phyloP scores from a whole-genome alignment of 2,888 invertebrate species.

The Aleiodes testaceus region DNA sequence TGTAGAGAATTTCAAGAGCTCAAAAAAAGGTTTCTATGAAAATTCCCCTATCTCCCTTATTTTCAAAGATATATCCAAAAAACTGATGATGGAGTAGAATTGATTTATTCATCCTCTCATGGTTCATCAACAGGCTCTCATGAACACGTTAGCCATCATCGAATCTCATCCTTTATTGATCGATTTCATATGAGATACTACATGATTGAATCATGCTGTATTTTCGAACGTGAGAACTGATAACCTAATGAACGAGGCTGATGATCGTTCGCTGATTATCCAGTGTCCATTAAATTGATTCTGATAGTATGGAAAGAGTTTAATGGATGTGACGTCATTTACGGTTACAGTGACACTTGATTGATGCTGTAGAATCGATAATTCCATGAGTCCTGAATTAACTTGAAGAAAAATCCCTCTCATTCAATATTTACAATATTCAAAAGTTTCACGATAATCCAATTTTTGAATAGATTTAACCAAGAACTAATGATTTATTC shows the following conservation, averaged over 20 bases:
- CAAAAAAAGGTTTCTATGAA: too few species aligned
- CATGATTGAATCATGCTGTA: constrained; percentile 68
- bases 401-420: too few species aligned
- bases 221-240: constrained; percentile 69
- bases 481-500: constrained; percentile 64
- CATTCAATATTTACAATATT: constrained; percentile 9
- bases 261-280: constrained; percentile 68
- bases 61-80: too few species aligned
- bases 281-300: constrained; percentile 67
- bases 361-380: neutral
- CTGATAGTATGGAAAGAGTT: constrained; percentile 43
- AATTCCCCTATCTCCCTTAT: too few species aligned
- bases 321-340: constrained; percentile 49
- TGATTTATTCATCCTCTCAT: too few species aligned
- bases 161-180: constrained; percentile 61
- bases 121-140: neutral
- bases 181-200: constrained; percentile 66
- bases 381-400: too few species aligned
- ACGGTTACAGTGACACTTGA: constrained; percentile 44
- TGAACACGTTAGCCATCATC: constrained; percentile 5
- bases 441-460: constrained; percentile 37
- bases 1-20: too few species aligned
- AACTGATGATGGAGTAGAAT: too few species aligned
- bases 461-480: constrained; percentile 27
- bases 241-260: constrained; percentile 71